Conservation (phyloP, 2,113 vertebrate species). For the Chionomys nivalis region DNA sequence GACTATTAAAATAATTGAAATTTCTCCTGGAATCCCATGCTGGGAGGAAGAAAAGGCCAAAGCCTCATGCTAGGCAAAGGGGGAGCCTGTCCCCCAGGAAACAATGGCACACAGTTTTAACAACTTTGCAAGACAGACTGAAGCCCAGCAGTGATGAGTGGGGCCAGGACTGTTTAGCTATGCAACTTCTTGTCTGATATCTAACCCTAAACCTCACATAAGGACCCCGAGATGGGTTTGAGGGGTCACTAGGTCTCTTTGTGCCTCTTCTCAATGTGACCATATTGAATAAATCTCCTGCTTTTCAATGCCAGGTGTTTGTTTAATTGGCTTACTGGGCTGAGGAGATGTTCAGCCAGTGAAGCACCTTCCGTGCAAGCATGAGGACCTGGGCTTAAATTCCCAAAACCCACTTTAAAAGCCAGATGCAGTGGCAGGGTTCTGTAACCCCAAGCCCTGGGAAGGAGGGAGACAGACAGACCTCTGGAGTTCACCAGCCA, state of each 20-base stretch:
- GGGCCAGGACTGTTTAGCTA: not conserved
- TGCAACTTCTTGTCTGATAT: too few relatives aligned
- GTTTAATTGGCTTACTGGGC: not conserved
- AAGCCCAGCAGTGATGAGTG: not conserved
- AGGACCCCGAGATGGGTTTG: not conserved
- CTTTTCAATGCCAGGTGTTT: not conserved
- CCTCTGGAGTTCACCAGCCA: not conserved
- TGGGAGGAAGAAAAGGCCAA: not conserved
- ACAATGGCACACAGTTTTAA: not conserved
- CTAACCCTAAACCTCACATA: not conserved
- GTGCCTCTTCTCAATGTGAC: not conserved
- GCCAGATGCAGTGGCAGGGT: too few relatives aligned
- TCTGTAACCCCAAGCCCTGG: not conserved
- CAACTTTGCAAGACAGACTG: not conserved
- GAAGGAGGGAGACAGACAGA: not conserved
- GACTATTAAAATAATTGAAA: not conserved
- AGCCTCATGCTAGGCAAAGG: not conserved
- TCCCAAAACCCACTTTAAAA: not conserved
- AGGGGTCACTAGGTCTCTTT: not conserved
- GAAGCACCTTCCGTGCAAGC: not conserved
- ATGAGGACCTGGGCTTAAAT: not conserved
- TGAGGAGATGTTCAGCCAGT: not conserved
- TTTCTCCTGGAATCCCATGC: not conserved
- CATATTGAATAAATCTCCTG: not conserved
- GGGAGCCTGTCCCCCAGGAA: not conserved